Evolutionary conservation across 1,140 invertebrate genomes (phyloP), one percentile per base, ranked within the genome.

Genomic region (Mercenaria mercenaria): DNA sequence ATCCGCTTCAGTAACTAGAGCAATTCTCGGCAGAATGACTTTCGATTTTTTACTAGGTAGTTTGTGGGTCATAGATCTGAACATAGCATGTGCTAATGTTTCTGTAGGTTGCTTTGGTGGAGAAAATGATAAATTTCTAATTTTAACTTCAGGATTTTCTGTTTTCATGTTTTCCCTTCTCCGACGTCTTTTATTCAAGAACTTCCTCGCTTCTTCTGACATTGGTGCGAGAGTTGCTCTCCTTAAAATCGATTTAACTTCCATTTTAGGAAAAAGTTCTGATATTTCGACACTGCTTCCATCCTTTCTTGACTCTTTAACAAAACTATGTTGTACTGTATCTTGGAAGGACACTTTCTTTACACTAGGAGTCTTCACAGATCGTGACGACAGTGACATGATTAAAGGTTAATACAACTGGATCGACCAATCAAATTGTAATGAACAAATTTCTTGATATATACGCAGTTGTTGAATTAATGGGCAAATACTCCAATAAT

Each of bases 21-120:
- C 41, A 47, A 88, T 52, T 67, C 23, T 43, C n/a, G 69, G 69
- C 6, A 61, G 39, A 67, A 79, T 34, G 1, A 67, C 3, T 69
- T 79, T 79, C 23, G 43, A 61, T 26, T 79, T 77, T 47, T 56
- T 43, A 41, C 50, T 50, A 26, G 85, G 72, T 64, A 37, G 41
- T 43, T 69, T 79, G 59, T 88, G 85, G 13, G 85, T 79, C 85
- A 88, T 88, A n/a, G 76, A 34, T 77, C 85, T 26, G 11, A 88
- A 50, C 23, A 88, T 52, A 1, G 85, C 85, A 69, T 88, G 85
- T 23, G 59, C 52, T 1, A 80, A 37, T 64, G 52, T 64, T 52
- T 88, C 85, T 32, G 85, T 88, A 1, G 85, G 85, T 8, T 29
- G 8, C 32, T 88, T 88, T 23, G 59, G 23, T n/a, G 82, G 82